Evolutionary conservation across 2,797 vertebrate genomes (phyloP), one percentile per base, ranked within the genome.

Genomic region (Chrysocyon brachyurus): DNA sequence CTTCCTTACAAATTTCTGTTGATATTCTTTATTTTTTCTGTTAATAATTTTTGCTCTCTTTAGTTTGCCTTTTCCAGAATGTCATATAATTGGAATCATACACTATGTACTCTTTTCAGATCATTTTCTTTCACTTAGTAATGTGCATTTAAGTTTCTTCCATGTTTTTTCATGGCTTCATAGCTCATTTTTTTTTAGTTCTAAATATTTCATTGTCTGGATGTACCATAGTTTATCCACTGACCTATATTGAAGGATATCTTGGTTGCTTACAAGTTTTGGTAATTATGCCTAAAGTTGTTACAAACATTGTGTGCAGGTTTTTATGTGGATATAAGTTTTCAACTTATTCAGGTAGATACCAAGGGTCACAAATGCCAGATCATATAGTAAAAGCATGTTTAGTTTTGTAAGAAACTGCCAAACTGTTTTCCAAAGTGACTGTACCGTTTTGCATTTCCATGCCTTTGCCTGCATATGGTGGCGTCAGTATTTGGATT

Each of bases 351-450:
- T 64, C 84, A 49, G 77, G 54, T 90, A 94, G 83, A 81, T 90
- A 66, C 33, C 63, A 66, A 63, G 46, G 68, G 85, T 33, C 49
- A 11, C 31, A 26, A 73, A 83, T 88, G 15, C 40, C 81, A 9
- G 33, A 40, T 92, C n/a, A 75, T 68, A 56, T 56, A 26, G 11
- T 84, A 54, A 90, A 96, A 92, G 31, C 49, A 52, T 86, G 40
- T 94, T 95, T 88, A 92, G 61, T 91, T 89, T 94, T 93, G 14
- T 63, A 66, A 81, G 49, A 96, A 81, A 70, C 79, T 75, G n/a
- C 63, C 36, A 61, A 68, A 59, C 14, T 95, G 17, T 49, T 87
- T 94, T 95, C 77, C 26, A 40, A 56, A 92, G 59, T 72, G 57
- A 31, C 36, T 75, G 3, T 72, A 8, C 59, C 19, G 11, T 93